Evolutionary conservation across 2,797 vertebrate genomes (phyloP).

Genomic region (Hippocampus kuda): DNA sequence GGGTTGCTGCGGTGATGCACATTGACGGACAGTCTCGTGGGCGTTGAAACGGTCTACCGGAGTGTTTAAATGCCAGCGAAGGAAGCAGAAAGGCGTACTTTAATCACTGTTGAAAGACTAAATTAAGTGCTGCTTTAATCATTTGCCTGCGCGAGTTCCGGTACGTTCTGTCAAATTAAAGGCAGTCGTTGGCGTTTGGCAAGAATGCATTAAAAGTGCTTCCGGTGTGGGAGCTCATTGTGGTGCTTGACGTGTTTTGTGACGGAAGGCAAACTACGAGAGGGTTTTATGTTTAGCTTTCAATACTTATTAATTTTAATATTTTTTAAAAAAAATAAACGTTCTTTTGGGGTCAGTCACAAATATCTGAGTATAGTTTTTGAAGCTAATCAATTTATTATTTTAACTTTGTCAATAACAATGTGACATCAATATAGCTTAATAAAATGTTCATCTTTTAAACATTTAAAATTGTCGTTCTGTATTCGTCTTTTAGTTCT

Average conservation of each 20-base stretch:
- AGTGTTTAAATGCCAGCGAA: slow-evolving; percentile 1
- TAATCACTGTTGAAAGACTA: slow-evolving; percentile 66
- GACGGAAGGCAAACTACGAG: no score
- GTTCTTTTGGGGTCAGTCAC: no score
- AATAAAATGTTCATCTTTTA: no score
- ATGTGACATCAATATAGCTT: no score
- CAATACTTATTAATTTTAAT: no score
- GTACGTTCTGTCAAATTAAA: slow-evolving; percentile 1
- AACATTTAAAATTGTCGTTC: no score
- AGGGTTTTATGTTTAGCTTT: no score
- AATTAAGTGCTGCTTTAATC: slow-evolving; percentile 39
- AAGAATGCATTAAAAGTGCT: not conserved
- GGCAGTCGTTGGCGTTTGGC: not conserved
- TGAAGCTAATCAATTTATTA: no score
- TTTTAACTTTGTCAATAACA: no score
- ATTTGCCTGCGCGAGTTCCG: not conserved
- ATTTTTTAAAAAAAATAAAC: no score
- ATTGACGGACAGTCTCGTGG: not conserved
- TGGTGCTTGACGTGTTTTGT: not conserved
- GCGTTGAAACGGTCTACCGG: not conserved
- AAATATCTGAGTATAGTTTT: no score
- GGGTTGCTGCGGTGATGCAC: not conserved
- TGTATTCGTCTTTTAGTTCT: no score
- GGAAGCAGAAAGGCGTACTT: slow-evolving; percentile 38
- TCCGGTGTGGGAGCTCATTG: not conserved